Evolutionary conservation across 1,140 invertebrate species (phyloP), one percentile per base, ranked within the genome.

Genomic region (Anastrepha ludens): DNA sequence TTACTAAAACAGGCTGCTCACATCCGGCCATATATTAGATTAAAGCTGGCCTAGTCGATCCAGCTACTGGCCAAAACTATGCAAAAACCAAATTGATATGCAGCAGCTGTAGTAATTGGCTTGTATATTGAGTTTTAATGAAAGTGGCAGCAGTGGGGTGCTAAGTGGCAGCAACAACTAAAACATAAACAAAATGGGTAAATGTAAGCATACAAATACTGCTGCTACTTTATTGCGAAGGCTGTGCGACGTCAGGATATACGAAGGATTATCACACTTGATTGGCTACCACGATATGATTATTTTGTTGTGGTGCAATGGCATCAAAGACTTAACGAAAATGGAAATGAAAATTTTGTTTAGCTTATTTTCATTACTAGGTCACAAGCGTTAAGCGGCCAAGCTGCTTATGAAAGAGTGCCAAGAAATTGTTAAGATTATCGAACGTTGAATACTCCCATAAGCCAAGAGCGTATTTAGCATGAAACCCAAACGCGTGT

Each of bases 361-460:
- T 60, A 44, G 85, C 85, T 60, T 41, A 81, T 81, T 55, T 78
- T 55, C 50, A 81, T 81, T 81, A 81, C 47, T 44, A 90, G 89
- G 90, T 91, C 90, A 91, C 90, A 87, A 89, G 87, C 89, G 55
- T 87, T 74, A 87, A 86, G 60, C 65, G 74, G 39, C 67, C 47
- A 70, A 17, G 85, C 13, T 29, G 17, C 67, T 29, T 20, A 20
- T 20, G 20, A 13, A 9, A 81, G 74, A 81, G 50, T 29, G 74
- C n/a, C 50, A 13, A 2, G 50, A n/a, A 11, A n/a, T 58, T 81
- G 55, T 20, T 50, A 47, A 81, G 74, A 81, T 81, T 81, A 81
- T 13, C 55, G 8, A 41, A 41, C 6, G 67, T 74, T 62, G 60
- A 62, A n/a, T 13, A 4, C 60, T 5, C 60, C 13, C 4, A n/a